Base-by-base conservation (phyloP, 2,113 vertebrate genomes). In the Chelonoidis abingdonii region DNA sequence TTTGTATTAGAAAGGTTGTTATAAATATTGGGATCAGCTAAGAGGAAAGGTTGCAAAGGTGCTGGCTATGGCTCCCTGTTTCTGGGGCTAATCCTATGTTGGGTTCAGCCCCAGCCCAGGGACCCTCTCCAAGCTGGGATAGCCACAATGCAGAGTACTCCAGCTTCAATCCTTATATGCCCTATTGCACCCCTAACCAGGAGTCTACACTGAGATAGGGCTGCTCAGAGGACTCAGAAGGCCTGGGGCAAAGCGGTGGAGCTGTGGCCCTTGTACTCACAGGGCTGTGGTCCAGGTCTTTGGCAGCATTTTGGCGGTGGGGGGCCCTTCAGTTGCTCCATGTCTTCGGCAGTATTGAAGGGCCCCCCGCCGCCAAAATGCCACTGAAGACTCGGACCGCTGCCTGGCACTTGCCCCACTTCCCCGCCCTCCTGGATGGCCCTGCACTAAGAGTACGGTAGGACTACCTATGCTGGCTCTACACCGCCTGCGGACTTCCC, bases 371-470 rank as follows among this genome's bases (percentile, higher is more conserved):
- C 47, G 3, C 47, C 47, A 49, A 49, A 49, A 49, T 49, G 47
- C 47, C 3, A 10, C 47, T 10, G 10, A 49, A 49, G 47, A 49
- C 47, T 10, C 47, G 47, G 47, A 49, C 47, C 47, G 47, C 47
- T 47, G 47, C 47, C 44, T 47, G 44, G 44, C 44, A 47, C 44
- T 47, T 47, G 44, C 44, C 44, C 44, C 44, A 44, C 44, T 44
- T 44, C 44, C 6, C 44, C 44, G 6, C 7, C 7, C 44, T 8
- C 7, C 44, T 2, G 47, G 47, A 10, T 3, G 47, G 47, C 47
- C 47, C 47, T 79, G 22, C 10, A 87, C 4, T 50, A 44, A 12
- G 1, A 38, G 5, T 2, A 1, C 0, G 0, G 38, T 83, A 50
- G 25, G 49, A 44, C 75, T 76, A 5, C 38, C 25, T 44, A 12